These are phyloP conservation scores for Chelonia mydas DNA, from an alignment of 2,797 vertebrate species.

Conservation along the genomic window DNA sequence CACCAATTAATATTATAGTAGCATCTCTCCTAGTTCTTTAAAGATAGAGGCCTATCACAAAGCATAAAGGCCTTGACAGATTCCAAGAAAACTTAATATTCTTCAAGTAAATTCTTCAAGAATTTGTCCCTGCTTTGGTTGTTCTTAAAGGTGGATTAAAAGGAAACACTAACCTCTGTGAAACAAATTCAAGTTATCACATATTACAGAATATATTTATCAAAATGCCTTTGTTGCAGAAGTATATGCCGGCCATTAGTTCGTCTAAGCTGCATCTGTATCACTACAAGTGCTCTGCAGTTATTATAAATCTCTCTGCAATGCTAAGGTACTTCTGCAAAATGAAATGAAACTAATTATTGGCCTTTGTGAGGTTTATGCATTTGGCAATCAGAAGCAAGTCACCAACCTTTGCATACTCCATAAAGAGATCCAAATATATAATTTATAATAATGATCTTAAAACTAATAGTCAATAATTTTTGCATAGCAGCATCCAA, in stretches of 20 bases:
- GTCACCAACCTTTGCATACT: background rate
- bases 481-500: background rate
- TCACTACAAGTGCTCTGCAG: background rate
- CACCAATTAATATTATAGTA: background rate
- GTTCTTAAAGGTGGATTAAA: slow-evolving; percentile 20
- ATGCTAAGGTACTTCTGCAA: slow-evolving; percentile 4
- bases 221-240: background rate
- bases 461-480: background rate
- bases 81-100: background rate
- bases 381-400: background rate
- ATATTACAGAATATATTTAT: background rate
- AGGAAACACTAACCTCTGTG: background rate
- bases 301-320: background rate
- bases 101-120: background rate
- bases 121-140: background rate
- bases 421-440: background rate
- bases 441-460: background rate
- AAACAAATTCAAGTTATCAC: background rate
- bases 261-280: slow-evolving; percentile 22
- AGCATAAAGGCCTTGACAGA: background rate
- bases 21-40: background rate
- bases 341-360: background rate
- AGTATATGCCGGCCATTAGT: background rate
- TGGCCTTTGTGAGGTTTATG: background rate
- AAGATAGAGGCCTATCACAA: background rate